Evolutionary conservation across 2,888 invertebrate genomes (phyloP), one percentile per base, ranked within the genome.

Genomic region (Drepanosiphum platanoidis): DNA sequence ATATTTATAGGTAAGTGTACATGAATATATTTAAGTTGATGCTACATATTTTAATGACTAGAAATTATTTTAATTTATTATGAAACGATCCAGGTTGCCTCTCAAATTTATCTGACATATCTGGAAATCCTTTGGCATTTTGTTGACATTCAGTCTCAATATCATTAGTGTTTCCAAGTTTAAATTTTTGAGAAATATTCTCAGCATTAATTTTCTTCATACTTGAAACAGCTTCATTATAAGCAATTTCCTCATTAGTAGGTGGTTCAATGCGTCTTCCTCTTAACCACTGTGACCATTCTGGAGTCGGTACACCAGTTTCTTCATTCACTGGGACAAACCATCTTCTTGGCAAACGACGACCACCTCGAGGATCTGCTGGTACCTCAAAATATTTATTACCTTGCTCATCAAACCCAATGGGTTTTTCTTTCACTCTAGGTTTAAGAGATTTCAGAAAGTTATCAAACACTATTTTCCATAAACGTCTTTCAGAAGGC

Each of bases 201-300:
- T 92, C 92, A 1, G 96, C 95, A 91, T 96, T 96, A 70, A 92
- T 90, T 88, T 94, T 94, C 88, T 95, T 96, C 89, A 92, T 89
- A 88, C 94, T 90, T 89, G 95, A 94, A 66, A 95, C 91, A 27
- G 93, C 92, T 70, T 93, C 89, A 90, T 95, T 96, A 88, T 90
- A 91, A 15, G 92, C 90, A 13, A 96, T 90, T 90, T 96, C 96
- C 87, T 94, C 94, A 87, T 91, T 92, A 0, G 93, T 92, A 0
- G 96, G 96, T 70, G 95, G 93, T 0, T 92, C 91, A 2, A 88
- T 88, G 88, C 93, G 91, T 88, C 94, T 90, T 87, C 92, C 92
- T 87, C 96, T 91, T 74, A 97, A 90, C 96, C 96, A 97, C 11
- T 96, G 91, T 89, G 96, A 95, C 97, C 97, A 97, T 90, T 96